Percentiles rank a stretch among this genome's conserved stretches.
These are phyloP conservation scores for Malurus melanocephalus DNA, from an alignment of 2,113 vertebrate species.

Conservation along the genomic window DNA sequence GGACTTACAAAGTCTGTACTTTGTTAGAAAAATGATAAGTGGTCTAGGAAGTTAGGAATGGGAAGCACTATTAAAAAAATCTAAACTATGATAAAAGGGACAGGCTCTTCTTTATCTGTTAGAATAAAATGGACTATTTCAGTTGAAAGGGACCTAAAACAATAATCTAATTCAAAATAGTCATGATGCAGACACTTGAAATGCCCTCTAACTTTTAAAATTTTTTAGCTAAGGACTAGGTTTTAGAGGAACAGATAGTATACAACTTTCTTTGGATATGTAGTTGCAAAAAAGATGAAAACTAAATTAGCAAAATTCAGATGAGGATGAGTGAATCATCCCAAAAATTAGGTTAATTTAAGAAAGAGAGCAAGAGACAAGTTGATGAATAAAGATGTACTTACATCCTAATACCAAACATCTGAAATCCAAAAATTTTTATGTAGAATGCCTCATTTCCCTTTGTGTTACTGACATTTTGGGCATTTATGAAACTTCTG, in stretches of 20 bases:
- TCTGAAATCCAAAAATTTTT: neutral
- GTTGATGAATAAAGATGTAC: neutral
- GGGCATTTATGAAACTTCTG: neutral
- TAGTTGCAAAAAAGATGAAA: neutral
- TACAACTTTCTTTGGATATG: neutral
- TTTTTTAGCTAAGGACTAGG: neutral
- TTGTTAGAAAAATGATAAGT: neutral
- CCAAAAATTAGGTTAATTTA: neutral
- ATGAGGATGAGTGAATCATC: neutral
- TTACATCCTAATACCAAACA: neutral
- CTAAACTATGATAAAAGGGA: neutral
- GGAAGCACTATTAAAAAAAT: neutral
- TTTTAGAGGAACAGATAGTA: neutral
- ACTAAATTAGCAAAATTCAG: neutral
- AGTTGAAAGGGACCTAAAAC: neutral
- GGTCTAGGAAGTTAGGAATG: neutral
- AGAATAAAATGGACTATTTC: neutral
- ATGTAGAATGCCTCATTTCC: neutral
- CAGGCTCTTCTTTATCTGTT: neutral
- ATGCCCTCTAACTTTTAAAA: neutral
- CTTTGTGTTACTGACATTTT: neutral
- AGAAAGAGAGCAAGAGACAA: neutral
- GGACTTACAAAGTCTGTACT: neutral
- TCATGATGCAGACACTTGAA: neutral
- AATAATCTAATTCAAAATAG: neutral